Evolutionary conservation across 64 coral and sea anemone species (phyloP).

Genomic region (Stichodactyla mertensii): DNA sequence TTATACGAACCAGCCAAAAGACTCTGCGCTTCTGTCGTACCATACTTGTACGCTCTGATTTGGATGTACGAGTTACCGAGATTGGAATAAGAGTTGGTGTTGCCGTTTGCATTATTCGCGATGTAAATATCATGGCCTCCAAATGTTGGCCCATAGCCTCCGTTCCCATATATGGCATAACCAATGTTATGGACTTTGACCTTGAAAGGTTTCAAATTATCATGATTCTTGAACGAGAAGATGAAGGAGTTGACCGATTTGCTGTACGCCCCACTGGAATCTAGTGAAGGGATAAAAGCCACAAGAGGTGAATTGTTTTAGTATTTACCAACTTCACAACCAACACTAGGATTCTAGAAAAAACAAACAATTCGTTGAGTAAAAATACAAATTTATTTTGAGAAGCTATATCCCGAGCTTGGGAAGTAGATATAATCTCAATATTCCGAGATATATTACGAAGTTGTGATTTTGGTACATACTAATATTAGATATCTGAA

Average conservation of each 20-base stretch:
- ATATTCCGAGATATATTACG: too few relatives aligned
- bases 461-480: too few relatives aligned
- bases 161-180: slow-evolving; percentile 44
- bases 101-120: slow-evolving; percentile 17
- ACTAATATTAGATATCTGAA: too few relatives aligned
- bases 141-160: slow-evolving; percentile 52
- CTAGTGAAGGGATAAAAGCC: slow-evolving; percentile 1
- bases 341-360: too few relatives aligned
- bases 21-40: neutral
- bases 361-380: too few relatives aligned
- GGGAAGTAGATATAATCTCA: too few relatives aligned
- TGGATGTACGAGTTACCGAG: slow-evolving; percentile 19
- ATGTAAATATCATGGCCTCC: slow-evolving; percentile 54
- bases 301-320: neutral
- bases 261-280: slow-evolving; percentile 32
- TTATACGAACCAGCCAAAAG: slow-evolving; percentile 42
- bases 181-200: neutral
- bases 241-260: slow-evolving; percentile 35
- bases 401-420: too few relatives aligned
- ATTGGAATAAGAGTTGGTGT: slow-evolving; percentile 33
- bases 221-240: slow-evolving; percentile 47
- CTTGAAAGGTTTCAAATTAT: slow-evolving; percentile 40
- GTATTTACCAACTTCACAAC: too few relatives aligned
- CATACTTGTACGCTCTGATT: slow-evolving; percentile 15
- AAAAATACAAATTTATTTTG: too few relatives aligned